Percentiles rank a stretch among this genome's conserved stretches.
Evolutionary conservation across 2,797 vertebrate species (phyloP).

Genomic region (Anabas testudineus): DNA sequence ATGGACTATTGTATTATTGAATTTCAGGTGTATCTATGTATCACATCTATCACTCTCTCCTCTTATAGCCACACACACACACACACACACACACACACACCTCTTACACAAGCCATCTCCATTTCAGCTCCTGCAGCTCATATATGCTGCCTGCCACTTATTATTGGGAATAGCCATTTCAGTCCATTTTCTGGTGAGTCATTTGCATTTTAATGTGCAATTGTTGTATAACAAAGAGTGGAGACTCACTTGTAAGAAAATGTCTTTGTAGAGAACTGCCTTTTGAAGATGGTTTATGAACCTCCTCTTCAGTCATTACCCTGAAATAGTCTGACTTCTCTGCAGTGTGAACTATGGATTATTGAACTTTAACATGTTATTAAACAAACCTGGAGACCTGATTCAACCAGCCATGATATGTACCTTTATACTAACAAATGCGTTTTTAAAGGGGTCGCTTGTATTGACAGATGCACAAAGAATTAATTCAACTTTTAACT

Average conservation of each 20-base stretch:
- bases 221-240: constrained; percentile 50
- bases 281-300: constrained; percentile 45
- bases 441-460: background rate
- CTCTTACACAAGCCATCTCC: constrained; percentile 14
- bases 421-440: background rate
- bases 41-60: constrained; percentile 12
- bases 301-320: constrained; percentile 25
- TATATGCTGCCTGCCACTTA: constrained; percentile 41
- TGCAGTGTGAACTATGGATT: background rate
- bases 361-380: constrained; percentile 2
- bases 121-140: constrained; percentile 39
- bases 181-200: constrained; percentile 41
- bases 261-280: constrained; percentile 12
- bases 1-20: too few relatives aligned
- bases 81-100: constrained; percentile 3
- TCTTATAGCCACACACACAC: constrained; percentile 5
- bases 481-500: too few relatives aligned
- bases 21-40: constrained; percentile 20
- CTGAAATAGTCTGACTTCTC: constrained; percentile 19
- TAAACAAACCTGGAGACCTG: background rate
- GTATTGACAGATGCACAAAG: too few relatives aligned
- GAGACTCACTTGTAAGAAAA: constrained; percentile 38
- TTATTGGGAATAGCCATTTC: constrained; percentile 54
- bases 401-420: background rate
- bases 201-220: constrained; percentile 62